A percentile compares a stretch with the other conserved stretches of the same genome.
These are phyloP conservation scores for Rhabdornis inornatus DNA, from an alignment of 2,113 vertebrate genomes.

Conservation along the genomic window DNA sequence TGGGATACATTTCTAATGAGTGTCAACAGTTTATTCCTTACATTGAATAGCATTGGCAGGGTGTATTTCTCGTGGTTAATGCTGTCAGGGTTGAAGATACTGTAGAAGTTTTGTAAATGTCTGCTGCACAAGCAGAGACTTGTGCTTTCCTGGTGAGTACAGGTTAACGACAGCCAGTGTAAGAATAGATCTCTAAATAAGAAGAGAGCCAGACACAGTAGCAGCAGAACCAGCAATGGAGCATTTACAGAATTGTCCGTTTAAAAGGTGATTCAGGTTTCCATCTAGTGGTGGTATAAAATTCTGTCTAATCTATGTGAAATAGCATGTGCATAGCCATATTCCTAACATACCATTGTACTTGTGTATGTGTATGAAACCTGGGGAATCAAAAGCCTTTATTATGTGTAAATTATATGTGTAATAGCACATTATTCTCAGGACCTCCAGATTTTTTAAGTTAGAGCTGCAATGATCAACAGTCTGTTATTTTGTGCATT, in stretches of 20 bases:
- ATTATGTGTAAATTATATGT: not conserved
- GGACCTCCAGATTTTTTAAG: not conserved
- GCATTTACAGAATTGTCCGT: not conserved
- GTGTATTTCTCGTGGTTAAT: not conserved
- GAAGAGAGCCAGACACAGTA: not conserved
- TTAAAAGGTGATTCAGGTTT: conserved; percentile 47
- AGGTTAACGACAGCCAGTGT: not conserved
- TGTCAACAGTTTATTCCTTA: not conserved
- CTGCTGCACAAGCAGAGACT: not conserved
- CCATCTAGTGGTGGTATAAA: conserved; percentile 58
- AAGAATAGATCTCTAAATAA: not conserved
- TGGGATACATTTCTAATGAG: not conserved
- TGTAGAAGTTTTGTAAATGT: not conserved
- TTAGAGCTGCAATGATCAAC: not conserved
- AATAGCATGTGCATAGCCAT: not conserved
- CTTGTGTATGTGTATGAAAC: not conserved
- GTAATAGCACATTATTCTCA: not conserved
- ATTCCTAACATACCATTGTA: not conserved
- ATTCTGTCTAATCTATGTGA: not conserved
- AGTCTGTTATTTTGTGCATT: not conserved
- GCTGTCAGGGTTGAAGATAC: not conserved
- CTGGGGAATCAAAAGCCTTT: not conserved
- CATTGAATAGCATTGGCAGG: not conserved
- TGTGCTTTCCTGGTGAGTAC: not conserved
- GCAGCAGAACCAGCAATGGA: not conserved